Evolutionary conservation across 2,113 vertebrate species (phyloP).

Genomic region (Prietella phreatophila): DNA sequence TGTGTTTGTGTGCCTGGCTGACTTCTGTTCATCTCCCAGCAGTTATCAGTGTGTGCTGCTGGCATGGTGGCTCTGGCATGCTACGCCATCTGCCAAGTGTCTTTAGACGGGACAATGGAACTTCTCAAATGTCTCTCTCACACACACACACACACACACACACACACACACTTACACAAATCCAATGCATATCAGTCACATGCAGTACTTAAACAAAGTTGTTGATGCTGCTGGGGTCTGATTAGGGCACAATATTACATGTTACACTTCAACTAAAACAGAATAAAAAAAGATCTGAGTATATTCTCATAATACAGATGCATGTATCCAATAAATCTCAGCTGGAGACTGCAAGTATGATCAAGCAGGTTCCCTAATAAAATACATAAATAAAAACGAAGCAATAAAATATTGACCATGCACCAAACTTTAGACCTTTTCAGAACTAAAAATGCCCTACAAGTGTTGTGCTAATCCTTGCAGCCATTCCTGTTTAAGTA

Average conservation of each 20-base stretch:
- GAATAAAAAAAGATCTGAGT: neutral
- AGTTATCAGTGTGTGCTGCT: constrained; percentile 29
- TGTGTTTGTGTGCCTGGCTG: neutral
- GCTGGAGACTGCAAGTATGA: neutral
- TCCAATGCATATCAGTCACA: neutral
- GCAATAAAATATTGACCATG: neutral
- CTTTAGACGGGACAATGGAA: constrained; percentile 20
- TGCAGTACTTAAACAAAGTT: neutral
- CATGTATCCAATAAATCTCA: neutral
- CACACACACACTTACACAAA: constrained; percentile 19
- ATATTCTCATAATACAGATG: neutral
- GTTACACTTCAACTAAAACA: neutral
- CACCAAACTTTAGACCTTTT: neutral
- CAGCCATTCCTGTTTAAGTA: neutral
- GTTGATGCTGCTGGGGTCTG: neutral
- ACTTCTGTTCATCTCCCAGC: constrained; percentile 8
- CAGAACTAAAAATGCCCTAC: neutral
- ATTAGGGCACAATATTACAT: neutral
- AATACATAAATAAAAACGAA: neutral
- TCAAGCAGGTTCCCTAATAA: neutral
- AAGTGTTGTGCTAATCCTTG: neutral
- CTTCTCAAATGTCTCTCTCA: constrained; percentile 13
- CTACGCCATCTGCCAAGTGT: neutral
- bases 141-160: neutral
- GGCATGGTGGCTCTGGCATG: constrained; percentile 2